A percentile compares a stretch with the other conserved stretches of the same genome.
These are phyloP conservation scores for Valencia hispanica DNA, from an alignment of 2,797 vertebrate genomes.

Conservation along the genomic window DNA sequence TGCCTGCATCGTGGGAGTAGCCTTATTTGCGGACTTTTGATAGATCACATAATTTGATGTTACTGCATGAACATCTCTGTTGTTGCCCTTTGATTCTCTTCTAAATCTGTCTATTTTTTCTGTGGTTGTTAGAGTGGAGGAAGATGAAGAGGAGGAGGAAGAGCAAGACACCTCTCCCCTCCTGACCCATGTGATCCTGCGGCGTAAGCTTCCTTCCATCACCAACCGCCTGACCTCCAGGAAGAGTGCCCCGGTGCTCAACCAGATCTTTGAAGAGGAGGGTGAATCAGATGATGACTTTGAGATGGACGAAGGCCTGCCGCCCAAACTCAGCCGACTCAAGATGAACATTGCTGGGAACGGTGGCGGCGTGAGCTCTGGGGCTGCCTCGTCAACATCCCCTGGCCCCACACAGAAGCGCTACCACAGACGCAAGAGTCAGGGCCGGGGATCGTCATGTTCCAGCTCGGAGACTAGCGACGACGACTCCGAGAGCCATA, in stretches of 20 bases:
- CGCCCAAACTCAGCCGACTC: constrained; percentile 94
- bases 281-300: constrained; percentile 97
- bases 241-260: constrained; percentile 95
- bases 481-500: constrained; percentile 93
- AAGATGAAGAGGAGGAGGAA: constrained; percentile 97
- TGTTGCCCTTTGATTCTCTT: neutral
- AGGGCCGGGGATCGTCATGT: constrained; percentile 95
- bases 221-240: constrained; percentile 96
- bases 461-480: constrained; percentile 98
- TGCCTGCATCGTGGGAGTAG: too few species aligned
- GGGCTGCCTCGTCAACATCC: constrained; percentile 69
- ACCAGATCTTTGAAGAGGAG: constrained; percentile 98
- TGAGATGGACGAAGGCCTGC: constrained; percentile 93
- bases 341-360: constrained; percentile 90
- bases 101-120: neutral
- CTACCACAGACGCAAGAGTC: constrained; percentile 93
- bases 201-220: constrained; percentile 92
- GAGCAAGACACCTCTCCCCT: constrained; percentile 89
- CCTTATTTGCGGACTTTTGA: neutral
- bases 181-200: constrained; percentile 88
- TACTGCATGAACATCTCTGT: neutral
- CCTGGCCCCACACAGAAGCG: constrained; percentile 92
- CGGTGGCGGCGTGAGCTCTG: constrained; percentile 20
- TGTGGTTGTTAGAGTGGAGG: constrained; percentile 82
- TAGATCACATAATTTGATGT: neutral